Conservation (phyloP, 2,113 vertebrate genomes). For the Albula goreensis region DNA sequence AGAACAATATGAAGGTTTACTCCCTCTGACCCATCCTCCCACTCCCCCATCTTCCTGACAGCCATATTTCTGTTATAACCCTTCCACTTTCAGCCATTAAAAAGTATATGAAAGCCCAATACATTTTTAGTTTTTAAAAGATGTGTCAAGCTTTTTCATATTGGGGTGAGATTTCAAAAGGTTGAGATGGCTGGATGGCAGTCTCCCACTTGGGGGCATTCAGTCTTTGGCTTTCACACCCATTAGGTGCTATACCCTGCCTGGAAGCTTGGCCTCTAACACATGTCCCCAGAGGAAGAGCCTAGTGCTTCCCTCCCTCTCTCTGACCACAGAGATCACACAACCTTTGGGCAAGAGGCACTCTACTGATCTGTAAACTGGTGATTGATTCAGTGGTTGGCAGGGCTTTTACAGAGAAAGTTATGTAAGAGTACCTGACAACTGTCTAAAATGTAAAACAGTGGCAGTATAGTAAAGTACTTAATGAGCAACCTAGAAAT, state of each 20-base stretch:
- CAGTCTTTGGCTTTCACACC: neutral
- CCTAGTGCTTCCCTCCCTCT: neutral
- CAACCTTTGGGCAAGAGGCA: neutral
- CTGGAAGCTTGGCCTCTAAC: neutral
- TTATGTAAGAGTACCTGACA: no score
- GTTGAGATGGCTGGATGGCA: neutral
- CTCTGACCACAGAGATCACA: neutral
- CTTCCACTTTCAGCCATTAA: constrained; percentile 20
- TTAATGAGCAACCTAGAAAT: neutral
- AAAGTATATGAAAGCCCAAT: neutral
- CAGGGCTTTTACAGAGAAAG: no score
- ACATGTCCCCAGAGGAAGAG: neutral
- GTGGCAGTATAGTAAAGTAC: neutral
- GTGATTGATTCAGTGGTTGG: neutral
- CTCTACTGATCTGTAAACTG: neutral
- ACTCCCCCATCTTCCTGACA: constrained; percentile 1
- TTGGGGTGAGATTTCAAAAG: neutral
- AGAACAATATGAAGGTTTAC: neutral
- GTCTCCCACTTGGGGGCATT: constrained; percentile 4
- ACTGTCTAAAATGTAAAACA: no score
- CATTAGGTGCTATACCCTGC: neutral
- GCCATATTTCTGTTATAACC: constrained; percentile 21
- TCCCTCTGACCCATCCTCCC: neutral
- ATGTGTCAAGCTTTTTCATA: neutral
- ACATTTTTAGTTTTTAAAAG: neutral